Conservation (phyloP, 2,113 vertebrate genomes). For the Myrmecobius fasciatus region DNA sequence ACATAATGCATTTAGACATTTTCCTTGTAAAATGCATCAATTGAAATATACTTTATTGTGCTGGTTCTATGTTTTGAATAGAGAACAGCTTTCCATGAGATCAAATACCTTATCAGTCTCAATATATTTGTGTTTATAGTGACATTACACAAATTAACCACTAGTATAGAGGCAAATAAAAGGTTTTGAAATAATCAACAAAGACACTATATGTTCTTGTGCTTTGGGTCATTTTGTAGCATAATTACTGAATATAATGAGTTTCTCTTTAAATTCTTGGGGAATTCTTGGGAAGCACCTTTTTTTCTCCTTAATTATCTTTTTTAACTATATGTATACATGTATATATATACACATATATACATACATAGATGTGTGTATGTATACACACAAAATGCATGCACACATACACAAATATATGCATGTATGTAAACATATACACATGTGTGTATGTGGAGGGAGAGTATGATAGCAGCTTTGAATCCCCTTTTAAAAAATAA, state of each 20-base stretch:
- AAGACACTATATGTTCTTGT: not conserved
- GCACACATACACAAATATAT: not conserved
- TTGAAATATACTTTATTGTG: not conserved
- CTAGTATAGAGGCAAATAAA: not conserved
- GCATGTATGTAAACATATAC: too few relatives aligned
- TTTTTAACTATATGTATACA: not conserved
- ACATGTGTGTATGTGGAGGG: too few relatives aligned
- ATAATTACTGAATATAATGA: not conserved
- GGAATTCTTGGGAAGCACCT: not conserved
- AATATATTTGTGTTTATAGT: not conserved
- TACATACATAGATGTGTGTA: too few relatives aligned
- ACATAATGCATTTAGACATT: not conserved
- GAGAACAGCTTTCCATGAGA: not conserved
- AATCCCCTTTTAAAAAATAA: too few relatives aligned
- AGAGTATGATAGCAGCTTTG: too few relatives aligned
- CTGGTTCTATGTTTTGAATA: not conserved
- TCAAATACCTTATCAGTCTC: not conserved
- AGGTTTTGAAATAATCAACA: not conserved
- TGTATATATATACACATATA: too few relatives aligned
- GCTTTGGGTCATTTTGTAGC: not conserved
- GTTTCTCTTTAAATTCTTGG: not conserved
- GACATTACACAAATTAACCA: not conserved
- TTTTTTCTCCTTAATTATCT: not conserved
- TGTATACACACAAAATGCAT: too few relatives aligned
- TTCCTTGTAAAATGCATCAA: not conserved